Percentiles rank a stretch among this genome's conserved stretches.
Evolutionary conservation across 2,797 vertebrate genomes (phyloP).

Genomic region (Craterocephalus amniculus): DNA sequence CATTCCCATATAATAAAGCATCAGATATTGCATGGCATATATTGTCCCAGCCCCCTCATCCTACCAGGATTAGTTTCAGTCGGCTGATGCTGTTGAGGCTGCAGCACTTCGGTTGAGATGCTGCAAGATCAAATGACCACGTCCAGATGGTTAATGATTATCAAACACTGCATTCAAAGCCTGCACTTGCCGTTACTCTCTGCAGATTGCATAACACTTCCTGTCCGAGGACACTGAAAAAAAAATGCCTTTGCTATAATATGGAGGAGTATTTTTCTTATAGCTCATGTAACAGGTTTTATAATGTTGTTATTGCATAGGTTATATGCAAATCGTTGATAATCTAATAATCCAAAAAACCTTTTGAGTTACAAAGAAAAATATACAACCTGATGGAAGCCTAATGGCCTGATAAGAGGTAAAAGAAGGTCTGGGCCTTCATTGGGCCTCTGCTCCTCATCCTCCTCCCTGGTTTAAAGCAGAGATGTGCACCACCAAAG

Average conservation of each 20-base stretch:
- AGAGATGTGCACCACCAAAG: background rate
- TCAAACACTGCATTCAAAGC: conserved; percentile 69
- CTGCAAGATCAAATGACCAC: conserved; percentile 83
- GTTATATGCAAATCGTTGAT: background rate
- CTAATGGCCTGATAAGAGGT: background rate
- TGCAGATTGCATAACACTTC: conserved; percentile 53
- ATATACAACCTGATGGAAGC: conserved; percentile 68
- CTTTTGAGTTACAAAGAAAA: background rate
- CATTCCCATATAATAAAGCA: conserved; percentile 44
- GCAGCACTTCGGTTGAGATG: conserved; percentile 70
- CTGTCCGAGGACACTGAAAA: conserved; percentile 9
- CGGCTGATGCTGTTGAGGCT: conserved; percentile 69
- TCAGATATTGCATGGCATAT: conserved; percentile 28
- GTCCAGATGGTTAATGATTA: conserved; percentile 84
- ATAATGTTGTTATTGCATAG: background rate
- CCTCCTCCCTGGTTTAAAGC: conserved; percentile 12
- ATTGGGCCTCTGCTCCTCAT: conserved; percentile 30
- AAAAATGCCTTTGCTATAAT: conserved; percentile 42
- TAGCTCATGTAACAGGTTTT: background rate
- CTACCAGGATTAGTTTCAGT: conserved; percentile 67
- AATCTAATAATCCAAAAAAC: background rate
- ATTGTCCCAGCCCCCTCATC: conserved; percentile 43
- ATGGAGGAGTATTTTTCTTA: background rate
- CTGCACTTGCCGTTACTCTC: conserved; percentile 29
- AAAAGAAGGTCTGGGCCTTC: conserved; percentile 23